These are phyloP conservation scores for Clarias macrocephalus DNA, from an alignment of 2,113 vertebrate genomes.

Conservation along the genomic window DNA sequence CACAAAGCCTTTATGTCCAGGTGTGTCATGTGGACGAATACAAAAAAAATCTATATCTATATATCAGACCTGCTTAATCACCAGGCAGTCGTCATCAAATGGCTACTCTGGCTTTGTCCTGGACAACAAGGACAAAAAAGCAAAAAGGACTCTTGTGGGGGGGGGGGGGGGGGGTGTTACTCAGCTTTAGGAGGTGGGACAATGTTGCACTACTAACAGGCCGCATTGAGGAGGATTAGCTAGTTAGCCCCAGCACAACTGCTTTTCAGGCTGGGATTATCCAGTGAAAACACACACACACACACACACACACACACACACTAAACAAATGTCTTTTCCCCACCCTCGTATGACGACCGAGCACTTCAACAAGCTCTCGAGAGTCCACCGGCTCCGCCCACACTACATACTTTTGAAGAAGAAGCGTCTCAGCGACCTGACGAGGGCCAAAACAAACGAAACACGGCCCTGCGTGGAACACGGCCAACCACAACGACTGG, in stretches of 20 bases:
- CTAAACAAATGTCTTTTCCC: conserved; percentile 72
- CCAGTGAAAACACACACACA: conserved; percentile 54
- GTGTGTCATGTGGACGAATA: neutral
- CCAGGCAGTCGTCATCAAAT: neutral
- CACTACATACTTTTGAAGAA: conserved; percentile 77
- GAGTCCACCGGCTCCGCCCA: conserved; percentile 63
- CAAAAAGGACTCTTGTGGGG: neutral
- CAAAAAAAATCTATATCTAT: neutral
- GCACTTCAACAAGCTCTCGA: conserved; percentile 70
- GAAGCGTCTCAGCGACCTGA: conserved; percentile 67
- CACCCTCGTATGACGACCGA: conserved; percentile 59
- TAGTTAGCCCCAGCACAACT: conserved; percentile 71
- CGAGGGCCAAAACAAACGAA: conserved; percentile 66
- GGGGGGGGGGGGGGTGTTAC: no score
- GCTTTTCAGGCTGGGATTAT: conserved; percentile 73
- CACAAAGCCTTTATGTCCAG: conserved; percentile 34
- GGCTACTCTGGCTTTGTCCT: conserved; percentile 1
- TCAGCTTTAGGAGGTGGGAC: conserved; percentile 41
- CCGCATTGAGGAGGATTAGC: conserved; percentile 72
- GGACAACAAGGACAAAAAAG: neutral
- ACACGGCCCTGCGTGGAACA: conserved; percentile 66
- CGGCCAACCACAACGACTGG: conserved; percentile 57
- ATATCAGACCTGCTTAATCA: neutral
- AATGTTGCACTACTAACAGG: conserved; percentile 58
- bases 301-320: conserved; percentile 63